phyloP scores from a whole-genome alignment of 2,113 vertebrate species.

The Camelus dromedarius region DNA sequence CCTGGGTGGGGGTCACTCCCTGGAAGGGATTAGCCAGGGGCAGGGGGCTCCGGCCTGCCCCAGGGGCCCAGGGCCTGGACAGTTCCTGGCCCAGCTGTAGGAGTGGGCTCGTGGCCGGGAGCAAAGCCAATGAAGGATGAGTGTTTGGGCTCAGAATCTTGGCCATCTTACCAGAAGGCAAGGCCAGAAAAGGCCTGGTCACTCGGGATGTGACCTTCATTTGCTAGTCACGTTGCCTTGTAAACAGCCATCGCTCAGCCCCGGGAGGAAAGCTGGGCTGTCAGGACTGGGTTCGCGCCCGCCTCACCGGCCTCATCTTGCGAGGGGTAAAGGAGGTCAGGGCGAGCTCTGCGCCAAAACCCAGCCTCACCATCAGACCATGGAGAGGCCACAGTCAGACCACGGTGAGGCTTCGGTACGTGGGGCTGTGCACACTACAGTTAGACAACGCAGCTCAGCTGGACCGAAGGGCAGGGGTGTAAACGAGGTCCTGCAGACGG shows the following conservation, averaged over 20 bases:
- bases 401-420: neutral
- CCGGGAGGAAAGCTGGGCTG: neutral
- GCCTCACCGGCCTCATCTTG: neutral
- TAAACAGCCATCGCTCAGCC: neutral
- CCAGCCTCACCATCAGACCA: neutral
- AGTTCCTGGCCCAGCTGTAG: neutral
- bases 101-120: neutral
- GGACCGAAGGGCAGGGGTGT: neutral
- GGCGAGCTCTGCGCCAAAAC: neutral
- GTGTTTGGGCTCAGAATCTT: neutral
- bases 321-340: neutral
- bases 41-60: neutral
- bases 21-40: neutral
- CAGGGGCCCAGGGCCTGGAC: too few species aligned
- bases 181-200: neutral
- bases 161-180: neutral
- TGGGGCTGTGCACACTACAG: neutral
- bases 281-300: neutral
- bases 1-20: neutral
- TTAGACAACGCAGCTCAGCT: accelerated
- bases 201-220: neutral
- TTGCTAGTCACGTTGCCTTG: neutral
- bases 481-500: neutral
- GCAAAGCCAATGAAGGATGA: neutral
- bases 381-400: neutral